A percentile compares a stretch with the other conserved stretches of the same genome.
Evolutionary conservation across 53 echinoderm and acorn worm species (phyloP).

Genomic region (Henricia sp.): DNA sequence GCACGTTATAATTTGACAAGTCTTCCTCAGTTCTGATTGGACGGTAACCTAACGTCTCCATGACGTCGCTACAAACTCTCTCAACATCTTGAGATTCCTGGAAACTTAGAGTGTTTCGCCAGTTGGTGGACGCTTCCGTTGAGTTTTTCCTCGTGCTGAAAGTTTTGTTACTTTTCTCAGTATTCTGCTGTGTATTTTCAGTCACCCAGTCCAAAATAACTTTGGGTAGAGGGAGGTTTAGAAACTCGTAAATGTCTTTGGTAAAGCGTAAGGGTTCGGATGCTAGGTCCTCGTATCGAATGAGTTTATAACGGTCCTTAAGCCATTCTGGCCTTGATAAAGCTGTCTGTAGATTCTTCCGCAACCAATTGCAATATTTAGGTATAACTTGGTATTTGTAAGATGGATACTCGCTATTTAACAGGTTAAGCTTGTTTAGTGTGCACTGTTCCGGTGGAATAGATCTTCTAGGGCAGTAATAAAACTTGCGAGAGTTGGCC

Average conservation of each 20-base stretch:
- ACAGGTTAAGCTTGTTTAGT: slow-evolving; percentile 25
- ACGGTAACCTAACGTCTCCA: slow-evolving; percentile 76
- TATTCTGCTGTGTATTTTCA: slow-evolving; percentile 71
- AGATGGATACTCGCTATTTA: slow-evolving; percentile 1
- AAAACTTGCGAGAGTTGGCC: slow-evolving; percentile 80
- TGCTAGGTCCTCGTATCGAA: slow-evolving; percentile 91
- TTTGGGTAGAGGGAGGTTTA: slow-evolving; percentile 62
- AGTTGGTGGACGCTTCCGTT: slow-evolving; percentile 65
- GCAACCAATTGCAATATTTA: slow-evolving; percentile 87
- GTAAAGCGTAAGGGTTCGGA: slow-evolving; percentile 70
- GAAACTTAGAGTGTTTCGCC: slow-evolving; percentile 68
- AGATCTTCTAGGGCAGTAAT: slow-evolving; percentile 48
- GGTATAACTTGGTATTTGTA: slow-evolving; percentile 62
- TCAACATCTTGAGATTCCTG: slow-evolving; percentile 73
- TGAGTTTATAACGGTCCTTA: slow-evolving; percentile 77
- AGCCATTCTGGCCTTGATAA: slow-evolving; percentile 74
- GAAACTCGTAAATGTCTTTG: slow-evolving; percentile 78
- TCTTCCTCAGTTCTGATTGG: slow-evolving; percentile 45
- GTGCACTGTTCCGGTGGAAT: slow-evolving; percentile 4
- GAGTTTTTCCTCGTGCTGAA: slow-evolving; percentile 94
- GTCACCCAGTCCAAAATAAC: slow-evolving; percentile 70
- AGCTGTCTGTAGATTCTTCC: slow-evolving; percentile 68
- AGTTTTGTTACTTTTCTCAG: slow-evolving; percentile 37
- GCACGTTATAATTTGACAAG: slow-evolving; percentile 42
- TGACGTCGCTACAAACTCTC: slow-evolving; percentile 73